Percentiles rank a stretch among this genome's conserved stretches.
These are phyloP conservation scores for Troides helena DNA, from an alignment of 2,888 invertebrate genomes.

Conservation along the genomic window DNA sequence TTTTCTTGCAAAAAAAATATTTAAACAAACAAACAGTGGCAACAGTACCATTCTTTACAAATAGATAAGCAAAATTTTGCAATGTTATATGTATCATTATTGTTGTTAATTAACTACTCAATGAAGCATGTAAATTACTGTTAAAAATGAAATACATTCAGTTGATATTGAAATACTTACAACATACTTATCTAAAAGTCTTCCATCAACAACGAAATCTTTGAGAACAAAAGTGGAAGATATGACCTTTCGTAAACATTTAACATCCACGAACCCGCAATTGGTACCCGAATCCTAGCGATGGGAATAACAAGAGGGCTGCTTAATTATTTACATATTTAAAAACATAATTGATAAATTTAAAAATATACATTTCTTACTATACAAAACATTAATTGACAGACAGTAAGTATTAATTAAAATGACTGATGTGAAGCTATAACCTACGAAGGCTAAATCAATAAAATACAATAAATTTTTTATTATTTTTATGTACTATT, in stretches of 20 bases:
- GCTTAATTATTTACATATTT: too few species aligned
- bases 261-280: too few species aligned
- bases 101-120: neutral
- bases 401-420: neutral
- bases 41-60: conserved; percentile 11
- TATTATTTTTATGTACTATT: neutral
- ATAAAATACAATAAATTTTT: neutral
- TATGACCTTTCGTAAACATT: too few species aligned
- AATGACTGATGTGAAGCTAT: neutral
- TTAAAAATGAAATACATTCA: neutral
- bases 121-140: neutral
- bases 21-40: conserved; percentile 4
- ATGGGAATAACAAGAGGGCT: too few species aligned
- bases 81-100: neutral
- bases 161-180: neutral
- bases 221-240: too few species aligned
- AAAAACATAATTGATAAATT: neutral
- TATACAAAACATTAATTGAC: neutral
- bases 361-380: neutral
- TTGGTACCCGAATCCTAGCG: too few species aligned
- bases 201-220: neutral
- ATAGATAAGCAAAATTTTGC: conserved; percentile 14
- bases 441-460: neutral
- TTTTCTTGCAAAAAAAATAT: conserved; percentile 13
- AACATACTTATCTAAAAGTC: neutral